These are phyloP conservation scores for Megaceryle alcyon DNA, from an alignment of 2,797 vertebrate species.

Conservation along the genomic window DNA sequence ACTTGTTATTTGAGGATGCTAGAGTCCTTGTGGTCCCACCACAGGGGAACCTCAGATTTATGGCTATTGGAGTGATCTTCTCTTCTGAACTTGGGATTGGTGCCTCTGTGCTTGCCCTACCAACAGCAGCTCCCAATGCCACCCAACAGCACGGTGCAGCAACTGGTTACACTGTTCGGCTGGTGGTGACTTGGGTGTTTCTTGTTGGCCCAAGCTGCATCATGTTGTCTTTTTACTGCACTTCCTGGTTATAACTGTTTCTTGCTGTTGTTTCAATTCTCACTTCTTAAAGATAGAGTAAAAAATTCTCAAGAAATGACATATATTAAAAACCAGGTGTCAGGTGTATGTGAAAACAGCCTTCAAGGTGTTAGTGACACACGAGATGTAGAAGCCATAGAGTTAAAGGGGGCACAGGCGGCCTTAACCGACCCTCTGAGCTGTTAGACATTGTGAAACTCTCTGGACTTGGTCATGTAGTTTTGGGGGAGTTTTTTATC, in stretches of 20 bases:
- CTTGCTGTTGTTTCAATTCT: not conserved
- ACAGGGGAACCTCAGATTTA: not conserved
- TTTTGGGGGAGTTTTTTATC: not conserved
- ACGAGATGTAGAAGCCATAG: not conserved
- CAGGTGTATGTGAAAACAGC: not conserved
- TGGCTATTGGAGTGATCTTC: not conserved
- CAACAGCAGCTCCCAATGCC: not conserved
- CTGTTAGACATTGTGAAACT: not conserved
- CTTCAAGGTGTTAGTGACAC: not conserved
- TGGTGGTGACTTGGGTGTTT: not conserved
- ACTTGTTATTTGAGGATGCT: not conserved
- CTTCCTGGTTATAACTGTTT: not conserved
- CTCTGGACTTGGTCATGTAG: not conserved
- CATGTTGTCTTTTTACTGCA: not conserved
- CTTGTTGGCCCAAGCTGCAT: accelerated
- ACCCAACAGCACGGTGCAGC: not conserved
- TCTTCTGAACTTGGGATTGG: not conserved
- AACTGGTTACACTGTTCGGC: not conserved
- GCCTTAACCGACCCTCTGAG: not conserved
- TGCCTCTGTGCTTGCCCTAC: not conserved
- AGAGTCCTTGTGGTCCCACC: not conserved
- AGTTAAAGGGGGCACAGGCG: not conserved
- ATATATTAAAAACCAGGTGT: not conserved
- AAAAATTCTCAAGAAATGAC: not conserved
- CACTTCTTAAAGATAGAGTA: not conserved